These are phyloP conservation scores for Opisthograptis luteolata DNA, from an alignment of 2,888 invertebrate species.

Conservation along the genomic window DNA sequence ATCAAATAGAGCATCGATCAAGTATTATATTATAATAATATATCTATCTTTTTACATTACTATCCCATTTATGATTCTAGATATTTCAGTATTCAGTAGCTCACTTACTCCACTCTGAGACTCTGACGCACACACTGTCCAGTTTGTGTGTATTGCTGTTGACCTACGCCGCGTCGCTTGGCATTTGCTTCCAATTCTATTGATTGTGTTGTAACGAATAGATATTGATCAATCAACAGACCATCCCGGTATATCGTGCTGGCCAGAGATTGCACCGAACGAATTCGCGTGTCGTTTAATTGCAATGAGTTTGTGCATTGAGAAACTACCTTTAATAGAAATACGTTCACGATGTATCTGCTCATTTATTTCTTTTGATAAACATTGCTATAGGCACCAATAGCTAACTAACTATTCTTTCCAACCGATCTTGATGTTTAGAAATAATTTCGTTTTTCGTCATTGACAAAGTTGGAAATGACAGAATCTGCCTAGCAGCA, in stretches of 20 bases:
- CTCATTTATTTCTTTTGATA: too few relatives aligned
- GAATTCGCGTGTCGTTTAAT: not conserved
- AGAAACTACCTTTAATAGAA: too few relatives aligned
- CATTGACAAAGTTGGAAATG: conserved; percentile 14
- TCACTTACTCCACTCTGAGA: not conserved
- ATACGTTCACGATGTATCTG: too few relatives aligned
- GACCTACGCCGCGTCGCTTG: not conserved
- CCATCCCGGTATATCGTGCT: not conserved
- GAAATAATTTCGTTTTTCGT: not conserved
- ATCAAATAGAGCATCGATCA: too few relatives aligned
- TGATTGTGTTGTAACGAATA: conserved; percentile 5
- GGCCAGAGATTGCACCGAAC: conserved; percentile 1
- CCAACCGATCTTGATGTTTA: not conserved
- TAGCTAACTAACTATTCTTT: not conserved
- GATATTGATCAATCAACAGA: conserved; percentile 12
- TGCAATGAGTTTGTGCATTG: not conserved
- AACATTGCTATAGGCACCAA: not conserved
- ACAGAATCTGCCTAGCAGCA: conserved; percentile 20
- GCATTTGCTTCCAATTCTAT: conserved; percentile 2
- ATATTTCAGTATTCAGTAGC: not conserved
- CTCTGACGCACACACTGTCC: not conserved
- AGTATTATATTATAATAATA: too few relatives aligned
- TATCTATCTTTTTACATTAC: not conserved
- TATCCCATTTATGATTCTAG: not conserved
- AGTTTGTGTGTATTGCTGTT: too few relatives aligned